Evolutionary conservation across 2,888 invertebrate species (phyloP), one percentile per base, ranked within the genome.

Genomic region (Ypsolopha sequella): DNA sequence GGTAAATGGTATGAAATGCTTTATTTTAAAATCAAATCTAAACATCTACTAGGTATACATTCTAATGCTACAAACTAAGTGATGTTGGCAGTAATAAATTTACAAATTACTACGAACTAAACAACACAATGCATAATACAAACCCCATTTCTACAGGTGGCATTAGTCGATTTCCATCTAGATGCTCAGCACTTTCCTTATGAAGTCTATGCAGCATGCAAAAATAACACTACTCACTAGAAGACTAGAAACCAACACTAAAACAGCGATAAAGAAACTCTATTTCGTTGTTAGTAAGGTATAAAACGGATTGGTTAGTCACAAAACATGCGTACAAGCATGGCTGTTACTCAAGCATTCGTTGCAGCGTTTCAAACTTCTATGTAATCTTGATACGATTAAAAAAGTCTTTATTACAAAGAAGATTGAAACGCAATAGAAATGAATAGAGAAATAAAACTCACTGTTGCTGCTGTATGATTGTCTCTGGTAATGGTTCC

Each of bases 201-300:
- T 60, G 67, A 64, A 62, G 64, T 70, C 80, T 75, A 75, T 66
- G 82, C 82, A 73, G 87, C 87, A 81, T 87, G 87, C 87, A 80
- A 78, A 80, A 70, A 76, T 64, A 77, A 74, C 61, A 71, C 76
- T 78, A 80, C 76, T 84, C 63, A 78, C 80, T 77, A 76, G 66
- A 60, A 53, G 45, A 56, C 55, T 57, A 55, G 50, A 41, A 35
- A 11, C 52, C 14, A 44, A 34, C 62, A 78, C 79, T 77, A 75
- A 66, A 60, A 44, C 52, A 54, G 45, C 33, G 41, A 53, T 13
- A 44, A 48, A 41, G 53, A 55, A 52, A 48, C 39, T 24, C 50
- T 55, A 51, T 50, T 52, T 24, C 9, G 9, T 45, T 35, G 36
- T 13, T 35, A 33, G 14, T 45, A 11, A 43, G 10, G 36, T 41